Conservation (phyloP, 2,113 vertebrate genomes). For the Prunella fulvescens region DNA sequence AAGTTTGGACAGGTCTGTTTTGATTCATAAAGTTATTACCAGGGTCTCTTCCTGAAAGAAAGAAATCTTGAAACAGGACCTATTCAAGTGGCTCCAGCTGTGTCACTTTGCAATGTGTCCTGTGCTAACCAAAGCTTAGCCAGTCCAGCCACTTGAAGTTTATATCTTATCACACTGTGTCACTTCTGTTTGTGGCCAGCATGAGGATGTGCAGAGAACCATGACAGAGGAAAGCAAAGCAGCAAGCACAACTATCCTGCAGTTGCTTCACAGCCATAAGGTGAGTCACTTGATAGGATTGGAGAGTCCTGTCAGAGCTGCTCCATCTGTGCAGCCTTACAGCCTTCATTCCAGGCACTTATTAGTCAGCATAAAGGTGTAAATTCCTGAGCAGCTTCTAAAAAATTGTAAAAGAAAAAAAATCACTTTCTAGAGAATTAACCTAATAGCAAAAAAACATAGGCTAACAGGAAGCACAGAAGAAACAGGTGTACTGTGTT, state of each 20-base stretch:
- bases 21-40: neutral
- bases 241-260: neutral
- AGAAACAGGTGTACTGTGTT: neutral
- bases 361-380: neutral
- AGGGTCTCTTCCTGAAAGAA: neutral
- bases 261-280: neutral
- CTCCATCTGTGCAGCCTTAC: neutral
- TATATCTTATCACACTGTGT: neutral
- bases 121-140: neutral
- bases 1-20: neutral
- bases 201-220: neutral
- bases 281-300: neutral
- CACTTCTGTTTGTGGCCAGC: neutral
- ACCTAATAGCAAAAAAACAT: neutral
- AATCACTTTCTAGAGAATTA: neutral
- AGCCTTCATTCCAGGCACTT: neutral
- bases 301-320: neutral
- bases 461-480: neutral
- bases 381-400: neutral
- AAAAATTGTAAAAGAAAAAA: neutral
- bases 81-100: neutral
- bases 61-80: neutral
- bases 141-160: neutral
- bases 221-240: neutral
- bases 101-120: rapidly evolving